Percentiles rank a stretch among this genome's conserved stretches.
Conservation (phyloP, 2,797 vertebrate species). For the Scleropages formosus region DNA sequence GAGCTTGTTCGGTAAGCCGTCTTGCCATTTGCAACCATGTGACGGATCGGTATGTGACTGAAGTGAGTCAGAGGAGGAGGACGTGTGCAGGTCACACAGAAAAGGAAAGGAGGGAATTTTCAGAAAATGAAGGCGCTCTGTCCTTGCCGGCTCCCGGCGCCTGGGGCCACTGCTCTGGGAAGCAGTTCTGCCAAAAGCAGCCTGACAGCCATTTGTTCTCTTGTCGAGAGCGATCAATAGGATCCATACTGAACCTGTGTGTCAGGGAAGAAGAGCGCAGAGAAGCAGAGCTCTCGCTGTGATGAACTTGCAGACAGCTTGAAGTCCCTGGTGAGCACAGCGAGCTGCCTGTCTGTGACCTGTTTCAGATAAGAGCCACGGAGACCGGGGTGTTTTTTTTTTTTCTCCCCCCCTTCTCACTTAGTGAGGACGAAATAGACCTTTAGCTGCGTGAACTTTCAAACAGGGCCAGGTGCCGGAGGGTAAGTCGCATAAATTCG, state of each 20-base stretch:
- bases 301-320: too few species aligned
- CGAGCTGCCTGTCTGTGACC: not conserved
- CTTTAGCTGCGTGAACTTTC: slow-evolving; percentile 7
- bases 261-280: not conserved
- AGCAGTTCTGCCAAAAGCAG: not conserved
- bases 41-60: not conserved
- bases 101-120: not conserved
- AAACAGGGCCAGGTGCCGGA: not conserved
- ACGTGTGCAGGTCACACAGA: too few species aligned
- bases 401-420: not conserved
- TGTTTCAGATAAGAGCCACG: not conserved
- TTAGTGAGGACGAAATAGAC: not conserved
- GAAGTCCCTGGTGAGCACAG: not conserved
- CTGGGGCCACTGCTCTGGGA: not conserved
- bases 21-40: not conserved
- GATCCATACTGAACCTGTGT: not conserved
- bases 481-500: not conserved
- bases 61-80: not conserved
- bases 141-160: not conserved
- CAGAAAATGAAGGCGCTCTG: not conserved
- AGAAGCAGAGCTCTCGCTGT: too few species aligned
- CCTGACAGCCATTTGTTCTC: not conserved
- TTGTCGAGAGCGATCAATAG: not conserved
- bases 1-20: not conserved
- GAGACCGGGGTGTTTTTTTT: not conserved